phyloP scores from a whole-genome alignment of 2,888 invertebrate species.

The Plagiodera versicolora region DNA sequence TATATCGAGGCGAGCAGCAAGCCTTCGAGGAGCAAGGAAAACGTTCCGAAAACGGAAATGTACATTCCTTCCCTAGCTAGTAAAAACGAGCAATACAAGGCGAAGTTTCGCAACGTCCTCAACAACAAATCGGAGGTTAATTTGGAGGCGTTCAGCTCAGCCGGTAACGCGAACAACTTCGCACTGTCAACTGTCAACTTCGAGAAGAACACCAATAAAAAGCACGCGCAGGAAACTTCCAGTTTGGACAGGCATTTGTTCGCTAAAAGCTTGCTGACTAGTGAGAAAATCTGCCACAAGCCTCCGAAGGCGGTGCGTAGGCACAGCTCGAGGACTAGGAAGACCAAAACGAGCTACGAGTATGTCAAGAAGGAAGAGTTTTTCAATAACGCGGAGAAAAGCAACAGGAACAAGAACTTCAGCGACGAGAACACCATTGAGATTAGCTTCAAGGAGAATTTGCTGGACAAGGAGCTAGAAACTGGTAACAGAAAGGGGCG shows the following conservation, averaged over 20 bases:
- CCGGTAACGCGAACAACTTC: no score
- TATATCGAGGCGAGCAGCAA: slow-evolving; percentile 44
- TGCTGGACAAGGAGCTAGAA: slow-evolving; percentile 51
- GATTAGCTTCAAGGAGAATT: slow-evolving; percentile 52
- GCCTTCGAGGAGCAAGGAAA: slow-evolving; percentile 36
- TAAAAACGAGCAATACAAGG: slow-evolving; percentile 61
- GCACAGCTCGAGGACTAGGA: slow-evolving; percentile 61
- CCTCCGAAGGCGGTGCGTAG: slow-evolving; percentile 73
- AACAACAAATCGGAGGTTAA: slow-evolving; percentile 53
- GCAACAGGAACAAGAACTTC: slow-evolving; percentile 32
- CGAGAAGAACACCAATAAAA: slow-evolving; percentile 42
- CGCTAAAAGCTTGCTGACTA: slow-evolving; percentile 51
- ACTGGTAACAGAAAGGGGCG: slow-evolving; percentile 27
- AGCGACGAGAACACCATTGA: slow-evolving; percentile 50
- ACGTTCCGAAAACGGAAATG: slow-evolving; percentile 54
- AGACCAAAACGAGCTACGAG: slow-evolving; percentile 50
- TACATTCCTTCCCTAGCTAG: slow-evolving; percentile 61
- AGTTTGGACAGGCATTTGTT: slow-evolving; percentile 55
- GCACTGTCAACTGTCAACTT: slow-evolving; percentile 42
- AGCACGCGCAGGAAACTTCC: slow-evolving; percentile 49
- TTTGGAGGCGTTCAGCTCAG: slow-evolving; percentile 39
- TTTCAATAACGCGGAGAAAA: slow-evolving; percentile 41
- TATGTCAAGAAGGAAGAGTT: slow-evolving; percentile 54
- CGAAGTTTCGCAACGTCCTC: slow-evolving; percentile 53
- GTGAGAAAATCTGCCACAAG: slow-evolving; percentile 66